Conservation (phyloP, 2,113 vertebrate species). For the Phyllopteryx taeniolatus region DNA sequence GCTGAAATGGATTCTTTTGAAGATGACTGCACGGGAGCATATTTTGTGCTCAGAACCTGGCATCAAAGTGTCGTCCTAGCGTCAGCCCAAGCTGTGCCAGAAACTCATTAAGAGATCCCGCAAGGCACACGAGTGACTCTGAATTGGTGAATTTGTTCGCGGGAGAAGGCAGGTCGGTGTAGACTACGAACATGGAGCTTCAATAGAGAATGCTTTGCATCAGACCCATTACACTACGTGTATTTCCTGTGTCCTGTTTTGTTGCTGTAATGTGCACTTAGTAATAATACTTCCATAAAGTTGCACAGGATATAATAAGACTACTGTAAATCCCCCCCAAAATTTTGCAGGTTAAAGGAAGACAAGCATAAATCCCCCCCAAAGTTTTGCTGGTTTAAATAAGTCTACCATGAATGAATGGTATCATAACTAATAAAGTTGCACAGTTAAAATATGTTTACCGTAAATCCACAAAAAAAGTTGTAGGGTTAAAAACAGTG, state of each 20-base stretch:
- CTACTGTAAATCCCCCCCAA: neutral
- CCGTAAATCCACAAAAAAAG: too few relatives aligned
- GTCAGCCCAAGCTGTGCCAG: constrained; percentile 51
- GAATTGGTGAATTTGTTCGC: constrained; percentile 37
- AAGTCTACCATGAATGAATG: too few relatives aligned
- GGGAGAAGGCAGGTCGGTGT: neutral
- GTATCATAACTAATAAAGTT: too few relatives aligned
- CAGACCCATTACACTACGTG: too few relatives aligned
- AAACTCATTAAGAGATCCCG: constrained; percentile 59
- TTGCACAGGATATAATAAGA: neutral
- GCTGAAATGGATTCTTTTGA: constrained; percentile 41
- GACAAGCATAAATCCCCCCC: too few relatives aligned
- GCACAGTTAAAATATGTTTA: too few relatives aligned
- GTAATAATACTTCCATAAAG: neutral
- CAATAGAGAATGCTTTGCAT: neutral
- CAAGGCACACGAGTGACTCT: constrained; percentile 42
- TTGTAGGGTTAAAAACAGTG: too few relatives aligned
- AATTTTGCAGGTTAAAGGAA: neutral
- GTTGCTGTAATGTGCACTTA: neutral
- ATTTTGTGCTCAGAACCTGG: constrained; percentile 45
- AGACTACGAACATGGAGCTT: neutral
- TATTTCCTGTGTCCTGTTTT: neutral
- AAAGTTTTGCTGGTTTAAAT: too few relatives aligned
- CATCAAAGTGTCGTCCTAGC: constrained; percentile 46
- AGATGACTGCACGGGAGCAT: constrained; percentile 23